phyloP scores from a whole-genome alignment of 2,888 invertebrate genomes.

The Mechanitis messenoides region DNA sequence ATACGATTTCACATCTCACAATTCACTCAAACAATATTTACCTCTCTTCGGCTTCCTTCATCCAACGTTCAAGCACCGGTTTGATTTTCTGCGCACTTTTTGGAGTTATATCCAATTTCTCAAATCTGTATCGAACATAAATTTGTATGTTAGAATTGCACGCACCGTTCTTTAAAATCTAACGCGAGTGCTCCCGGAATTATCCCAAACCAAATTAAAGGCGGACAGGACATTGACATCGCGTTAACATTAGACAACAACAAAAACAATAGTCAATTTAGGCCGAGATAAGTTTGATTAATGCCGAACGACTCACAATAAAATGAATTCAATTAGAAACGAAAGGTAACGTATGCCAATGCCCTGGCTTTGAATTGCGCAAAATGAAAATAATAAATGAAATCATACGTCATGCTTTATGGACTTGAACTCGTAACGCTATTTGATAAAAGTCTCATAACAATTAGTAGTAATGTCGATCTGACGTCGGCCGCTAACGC shows the following conservation, averaged over 20 bases:
- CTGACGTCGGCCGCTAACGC: constrained; percentile 62
- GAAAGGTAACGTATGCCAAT: constrained; percentile 85
- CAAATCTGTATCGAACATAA: constrained; percentile 89
- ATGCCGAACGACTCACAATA: constrained; percentile 72
- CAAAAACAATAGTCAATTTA: constrained; percentile 74
- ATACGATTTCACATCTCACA: constrained; percentile 68
- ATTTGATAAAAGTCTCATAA: constrained; percentile 68
- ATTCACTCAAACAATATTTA: constrained; percentile 77
- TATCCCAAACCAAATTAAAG: constrained; percentile 60
- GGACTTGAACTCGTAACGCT: constrained; percentile 54
- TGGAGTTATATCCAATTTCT: constrained; percentile 99
- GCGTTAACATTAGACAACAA: constrained; percentile 65
- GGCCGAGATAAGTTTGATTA: constrained; percentile 73
- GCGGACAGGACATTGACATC: constrained; percentile 82
- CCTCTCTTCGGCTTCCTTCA: constrained; percentile 99
- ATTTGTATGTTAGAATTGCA: constrained; percentile 67
- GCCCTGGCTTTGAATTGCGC: constrained; percentile 88
- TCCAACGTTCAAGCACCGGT: constrained; percentile 98
- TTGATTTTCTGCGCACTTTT: constrained; percentile 99
- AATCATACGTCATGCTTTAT: constrained; percentile 70
- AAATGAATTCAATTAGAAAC: constrained; percentile 73
- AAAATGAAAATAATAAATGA: constrained; percentile 70
- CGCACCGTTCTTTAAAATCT: constrained; percentile 53
- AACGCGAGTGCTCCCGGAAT: constrained; percentile 36
- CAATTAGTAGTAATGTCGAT: constrained; percentile 63